A percentile compares a stretch with the other conserved stretches of the same genome.
Conservation (phyloP, 2,113 vertebrate genomes). For the Psittacara wagleri region DNA sequence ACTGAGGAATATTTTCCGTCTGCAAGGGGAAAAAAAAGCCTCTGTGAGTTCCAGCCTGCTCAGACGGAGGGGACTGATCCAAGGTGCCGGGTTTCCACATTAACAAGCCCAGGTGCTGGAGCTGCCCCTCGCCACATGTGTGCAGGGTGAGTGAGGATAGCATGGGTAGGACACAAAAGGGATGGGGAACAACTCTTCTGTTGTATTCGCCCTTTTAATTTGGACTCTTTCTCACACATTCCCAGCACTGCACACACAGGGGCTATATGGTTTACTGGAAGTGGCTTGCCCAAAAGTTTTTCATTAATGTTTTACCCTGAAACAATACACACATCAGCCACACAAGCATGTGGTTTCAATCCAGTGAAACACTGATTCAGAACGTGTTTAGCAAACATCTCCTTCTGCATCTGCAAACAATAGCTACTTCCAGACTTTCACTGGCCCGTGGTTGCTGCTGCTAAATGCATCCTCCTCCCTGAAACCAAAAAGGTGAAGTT, state of each 20-base stretch:
- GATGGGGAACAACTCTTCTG: background rate
- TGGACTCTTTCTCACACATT: background rate
- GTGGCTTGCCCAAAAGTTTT: background rate
- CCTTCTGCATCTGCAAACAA: constrained; percentile 50
- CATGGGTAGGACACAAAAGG: background rate
- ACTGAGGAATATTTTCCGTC: constrained; percentile 67
- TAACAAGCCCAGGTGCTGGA: background rate
- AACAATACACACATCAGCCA: constrained; percentile 36
- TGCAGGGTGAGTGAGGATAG: background rate
- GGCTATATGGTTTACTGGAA: background rate
- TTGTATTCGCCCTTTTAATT: background rate
- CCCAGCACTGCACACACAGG: background rate
- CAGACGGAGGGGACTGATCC: background rate
- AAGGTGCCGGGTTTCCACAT: background rate
- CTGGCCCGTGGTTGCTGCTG: background rate
- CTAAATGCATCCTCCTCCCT: rapidly evolving
- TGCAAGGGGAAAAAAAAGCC: constrained; percentile 3
- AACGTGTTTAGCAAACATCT: constrained; percentile 49
- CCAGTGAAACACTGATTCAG: constrained; percentile 48
- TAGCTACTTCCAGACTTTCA: constrained; percentile 56
- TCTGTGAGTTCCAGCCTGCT: constrained; percentile 6
- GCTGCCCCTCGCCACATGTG: background rate
- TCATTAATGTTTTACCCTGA: constrained; percentile 44
- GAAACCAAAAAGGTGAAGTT: background rate
- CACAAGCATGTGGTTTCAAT: constrained; percentile 59